Percentiles rank a stretch among this genome's conserved stretches.
Conservation (phyloP, 92 coral and sea anemone genomes). For the Blastomussa wellsi region DNA sequence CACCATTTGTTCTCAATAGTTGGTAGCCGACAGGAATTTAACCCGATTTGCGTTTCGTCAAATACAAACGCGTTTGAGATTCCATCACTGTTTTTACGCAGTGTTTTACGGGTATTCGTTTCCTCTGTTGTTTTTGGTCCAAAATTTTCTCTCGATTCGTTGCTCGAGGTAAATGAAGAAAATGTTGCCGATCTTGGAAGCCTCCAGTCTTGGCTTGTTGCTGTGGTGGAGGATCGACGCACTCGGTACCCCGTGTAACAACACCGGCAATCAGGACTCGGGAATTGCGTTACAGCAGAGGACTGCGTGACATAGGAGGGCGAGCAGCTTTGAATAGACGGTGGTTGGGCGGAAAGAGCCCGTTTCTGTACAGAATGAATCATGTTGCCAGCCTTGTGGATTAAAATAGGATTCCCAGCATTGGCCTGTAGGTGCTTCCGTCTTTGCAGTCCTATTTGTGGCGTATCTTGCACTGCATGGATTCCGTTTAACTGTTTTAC, state of each 20-base stretch:
- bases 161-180: background rate
- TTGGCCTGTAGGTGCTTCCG: conserved; percentile 47
- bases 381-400: background rate
- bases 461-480: conserved; percentile 45
- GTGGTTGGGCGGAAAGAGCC: background rate
- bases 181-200: background rate
- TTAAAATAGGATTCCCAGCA: background rate
- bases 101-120: background rate
- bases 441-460: conserved; percentile 49
- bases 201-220: conserved; percentile 1
- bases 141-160: conserved; percentile 11
- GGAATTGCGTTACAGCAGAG: conserved; percentile 29
- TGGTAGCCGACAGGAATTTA: conserved; percentile 13
- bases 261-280: conserved; percentile 29
- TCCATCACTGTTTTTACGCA: background rate
- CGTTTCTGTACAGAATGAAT: background rate
- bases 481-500: conserved; percentile 56
- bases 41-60: background rate
- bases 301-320: conserved; percentile 23
- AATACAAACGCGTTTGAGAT: background rate
- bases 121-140: background rate
- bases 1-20: conserved; percentile 3
- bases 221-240: background rate
- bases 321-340: background rate
- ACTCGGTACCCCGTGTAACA: conserved; percentile 30